Evolutionary conservation across 2,797 vertebrate species (phyloP).

Genomic region (Phoxinus dragarum): DNA sequence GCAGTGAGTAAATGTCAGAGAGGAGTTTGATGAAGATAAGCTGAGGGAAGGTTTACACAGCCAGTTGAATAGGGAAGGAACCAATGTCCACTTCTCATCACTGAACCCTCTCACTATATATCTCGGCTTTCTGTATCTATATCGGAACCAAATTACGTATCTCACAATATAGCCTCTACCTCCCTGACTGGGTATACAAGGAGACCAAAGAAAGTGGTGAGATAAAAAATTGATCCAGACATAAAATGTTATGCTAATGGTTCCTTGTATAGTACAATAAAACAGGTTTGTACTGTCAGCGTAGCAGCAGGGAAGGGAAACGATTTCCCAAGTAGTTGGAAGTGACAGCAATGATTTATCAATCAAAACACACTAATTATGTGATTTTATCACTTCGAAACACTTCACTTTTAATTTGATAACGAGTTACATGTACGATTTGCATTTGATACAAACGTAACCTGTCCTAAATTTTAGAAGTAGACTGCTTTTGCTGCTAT

Average conservation of each 20-base stretch:
- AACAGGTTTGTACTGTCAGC: slow-evolving; percentile 23
- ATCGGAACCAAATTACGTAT: slow-evolving; percentile 50
- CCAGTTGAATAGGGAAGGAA: slow-evolving; percentile 58
- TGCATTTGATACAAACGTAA: background rate
- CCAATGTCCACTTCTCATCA: slow-evolving; percentile 42
- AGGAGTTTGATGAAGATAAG: slow-evolving; percentile 64
- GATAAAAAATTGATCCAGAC: slow-evolving; percentile 26
- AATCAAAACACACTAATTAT: background rate
- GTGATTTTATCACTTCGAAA: background rate
- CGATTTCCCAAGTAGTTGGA: background rate
- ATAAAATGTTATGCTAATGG: slow-evolving; percentile 18
- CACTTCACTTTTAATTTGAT: background rate
- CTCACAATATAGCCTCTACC: slow-evolving; percentile 13
- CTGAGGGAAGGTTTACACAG: slow-evolving; percentile 56
- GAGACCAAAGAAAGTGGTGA: slow-evolving; percentile 7
- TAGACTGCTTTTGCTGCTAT: background rate
- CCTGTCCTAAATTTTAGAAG: background rate
- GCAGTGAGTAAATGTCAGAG: slow-evolving; percentile 73
- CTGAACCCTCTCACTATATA: background rate
- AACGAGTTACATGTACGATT: background rate
- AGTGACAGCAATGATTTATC: slow-evolving; percentile 16
- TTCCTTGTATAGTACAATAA: background rate
- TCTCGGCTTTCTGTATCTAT: slow-evolving; percentile 16
- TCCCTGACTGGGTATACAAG: background rate
- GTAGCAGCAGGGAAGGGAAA: background rate